Evolutionary conservation across 2,113 vertebrate species (phyloP), one percentile per base, ranked within the genome.

Genomic region (Apeltes quadracus): DNA sequence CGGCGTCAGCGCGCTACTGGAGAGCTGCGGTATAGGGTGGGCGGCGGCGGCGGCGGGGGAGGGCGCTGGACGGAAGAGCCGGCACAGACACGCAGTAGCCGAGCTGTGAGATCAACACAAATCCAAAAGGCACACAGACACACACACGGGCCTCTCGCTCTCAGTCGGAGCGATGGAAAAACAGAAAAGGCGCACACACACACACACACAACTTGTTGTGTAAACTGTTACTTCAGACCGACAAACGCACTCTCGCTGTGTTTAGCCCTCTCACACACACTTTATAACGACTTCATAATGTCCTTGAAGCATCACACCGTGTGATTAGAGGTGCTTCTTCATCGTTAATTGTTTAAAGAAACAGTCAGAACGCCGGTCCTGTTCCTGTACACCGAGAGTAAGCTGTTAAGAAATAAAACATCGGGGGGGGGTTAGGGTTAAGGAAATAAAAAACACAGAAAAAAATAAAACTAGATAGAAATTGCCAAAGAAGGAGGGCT

Each of bases 371-470:
- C 4, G 10, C 18, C 50, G 5, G 67, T 72, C 88, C 88, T 88
- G 88, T n/a, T n/a, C n/a, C n/a, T n/a, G n/a, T n/a, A n/a, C n/a
- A n/a, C 29, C 67, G 14, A 13, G 61, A 67, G 34, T 4, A 18
- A 67, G 38, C 36, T 78, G 81, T 68, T 9, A 44, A 82, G 63
- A 71, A 84, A 34, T 34, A 78, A 88, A 90, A 87, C 78, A 84
- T 46, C 7, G 44, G 62, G 15, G 43, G 61, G n/a, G n/a, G n/a
- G n/a, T n/a, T n/a, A n/a, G n/a, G n/a, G n/a, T n/a, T n/a, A n/a
- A n/a, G 66, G 76, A 70, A 82, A 76, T 84, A 73, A 44, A 73
- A 73, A 65, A 70, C 51, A 72, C 46, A 53, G 58, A 54, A 62
- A 41, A 41, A 51, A 84, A 81, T 74, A 61, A 78, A 74, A 72